phyloP scores from a whole-genome alignment of 2,113 vertebrate genomes.

The Ceyx margarethae region DNA sequence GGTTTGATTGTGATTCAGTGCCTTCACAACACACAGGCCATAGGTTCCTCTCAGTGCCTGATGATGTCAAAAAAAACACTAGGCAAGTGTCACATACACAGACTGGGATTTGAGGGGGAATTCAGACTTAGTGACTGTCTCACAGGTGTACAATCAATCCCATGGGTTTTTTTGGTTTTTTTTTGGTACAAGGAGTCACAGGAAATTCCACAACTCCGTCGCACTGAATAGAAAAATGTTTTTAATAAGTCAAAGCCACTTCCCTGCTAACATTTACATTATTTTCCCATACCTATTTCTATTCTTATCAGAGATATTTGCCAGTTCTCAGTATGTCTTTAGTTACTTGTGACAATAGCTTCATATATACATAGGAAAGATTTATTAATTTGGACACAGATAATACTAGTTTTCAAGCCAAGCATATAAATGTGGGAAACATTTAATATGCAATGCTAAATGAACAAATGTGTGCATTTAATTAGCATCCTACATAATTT shows the following conservation, averaged over 20 bases:
- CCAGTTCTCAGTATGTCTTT: neutral
- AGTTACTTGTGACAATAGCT: neutral
- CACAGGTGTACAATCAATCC: neutral
- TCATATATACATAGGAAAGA: neutral
- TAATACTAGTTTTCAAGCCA: constrained; percentile 3
- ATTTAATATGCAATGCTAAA: neutral
- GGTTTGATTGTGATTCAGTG: neutral
- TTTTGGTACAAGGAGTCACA: neutral
- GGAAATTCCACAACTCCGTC: neutral
- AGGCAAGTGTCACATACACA: neutral
- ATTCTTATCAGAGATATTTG: neutral
- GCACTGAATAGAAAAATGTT: neutral
- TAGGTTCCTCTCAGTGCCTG: neutral
- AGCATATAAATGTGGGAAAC: neutral
- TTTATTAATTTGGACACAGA: neutral
- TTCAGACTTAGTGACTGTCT: neutral
- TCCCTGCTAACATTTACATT: neutral
- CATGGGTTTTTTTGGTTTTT: neutral
- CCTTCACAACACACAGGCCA: neutral
- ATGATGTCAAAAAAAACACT: neutral
- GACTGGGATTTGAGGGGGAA: neutral
- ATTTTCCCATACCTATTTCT: neutral
- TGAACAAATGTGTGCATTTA: neutral
- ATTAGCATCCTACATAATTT: neutral
- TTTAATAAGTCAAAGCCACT: neutral